Evolutionary conservation across 2,888 invertebrate species (phyloP).

Genomic region (Drosophila infuscata): DNA sequence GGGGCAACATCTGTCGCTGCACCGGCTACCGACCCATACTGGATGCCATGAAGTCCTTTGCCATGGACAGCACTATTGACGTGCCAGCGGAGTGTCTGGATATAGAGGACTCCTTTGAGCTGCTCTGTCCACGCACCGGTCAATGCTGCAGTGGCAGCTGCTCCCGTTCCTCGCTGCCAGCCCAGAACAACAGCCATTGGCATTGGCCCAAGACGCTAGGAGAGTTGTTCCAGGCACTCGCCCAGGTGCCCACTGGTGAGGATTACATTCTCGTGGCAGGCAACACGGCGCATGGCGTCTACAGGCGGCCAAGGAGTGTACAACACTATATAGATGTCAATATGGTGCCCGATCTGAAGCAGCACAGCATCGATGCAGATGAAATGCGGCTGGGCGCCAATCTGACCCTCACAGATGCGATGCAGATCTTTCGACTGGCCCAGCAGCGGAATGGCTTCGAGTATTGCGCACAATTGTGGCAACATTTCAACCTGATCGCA

Average conservation of each 20-base stretch:
- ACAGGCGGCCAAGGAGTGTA: slow-evolving; percentile 74
- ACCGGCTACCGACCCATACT: slow-evolving; percentile 92
- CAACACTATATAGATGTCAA: slow-evolving; percentile 88
- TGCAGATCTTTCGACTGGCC: slow-evolving; percentile 83
- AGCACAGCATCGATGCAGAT: slow-evolving; percentile 81
- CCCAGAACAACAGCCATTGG: slow-evolving; percentile 62
- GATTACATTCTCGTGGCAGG: slow-evolving; percentile 90
- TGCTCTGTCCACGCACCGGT: slow-evolving; percentile 75
- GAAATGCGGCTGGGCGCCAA: slow-evolving; percentile 81
- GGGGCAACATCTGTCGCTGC: slow-evolving; percentile 92
- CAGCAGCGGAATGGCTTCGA: slow-evolving; percentile 85
- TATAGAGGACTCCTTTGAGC: slow-evolving; percentile 82
- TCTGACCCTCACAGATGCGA: slow-evolving; percentile 86
- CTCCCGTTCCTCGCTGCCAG: slow-evolving; percentile 17
- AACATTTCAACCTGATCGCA: slow-evolving; percentile 89
- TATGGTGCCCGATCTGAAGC: slow-evolving; percentile 87
- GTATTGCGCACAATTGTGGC: slow-evolving; percentile 85
- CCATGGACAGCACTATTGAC: slow-evolving; percentile 86
- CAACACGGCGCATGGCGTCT: slow-evolving; percentile 91
- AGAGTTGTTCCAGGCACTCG: slow-evolving; percentile 82
- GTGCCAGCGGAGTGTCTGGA: slow-evolving; percentile 85
- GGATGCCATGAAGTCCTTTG: slow-evolving; percentile 92
- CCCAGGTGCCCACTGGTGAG: slow-evolving; percentile 72
- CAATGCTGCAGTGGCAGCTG: slow-evolving; percentile 82
- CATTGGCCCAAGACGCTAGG: slow-evolving; percentile 74